Conservation (phyloP, 2,797 vertebrate genomes). For the Lepus oiostolus region DNA sequence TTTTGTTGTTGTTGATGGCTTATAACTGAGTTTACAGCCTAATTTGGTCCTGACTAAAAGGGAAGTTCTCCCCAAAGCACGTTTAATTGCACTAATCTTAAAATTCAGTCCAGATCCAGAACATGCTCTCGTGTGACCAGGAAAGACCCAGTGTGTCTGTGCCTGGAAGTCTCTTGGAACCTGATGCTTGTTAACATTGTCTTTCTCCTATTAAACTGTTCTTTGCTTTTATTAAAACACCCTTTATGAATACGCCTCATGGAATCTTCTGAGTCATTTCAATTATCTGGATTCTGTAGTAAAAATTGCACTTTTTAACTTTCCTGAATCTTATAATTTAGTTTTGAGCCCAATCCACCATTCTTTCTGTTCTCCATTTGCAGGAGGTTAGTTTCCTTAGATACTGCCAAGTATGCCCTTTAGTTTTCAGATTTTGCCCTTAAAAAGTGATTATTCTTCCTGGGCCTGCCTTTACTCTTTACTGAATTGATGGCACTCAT, state of each 20-base stretch:
- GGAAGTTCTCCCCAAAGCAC: not conserved
- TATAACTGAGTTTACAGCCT: not conserved
- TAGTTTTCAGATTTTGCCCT: slow-evolving; percentile 7
- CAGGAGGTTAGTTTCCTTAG: not conserved
- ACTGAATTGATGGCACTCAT: not conserved
- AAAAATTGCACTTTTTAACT: not conserved
- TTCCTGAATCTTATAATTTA: not conserved
- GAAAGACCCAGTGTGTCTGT: not conserved
- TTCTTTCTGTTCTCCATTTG: not conserved
- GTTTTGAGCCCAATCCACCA: not conserved
- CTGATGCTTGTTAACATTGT: not conserved
- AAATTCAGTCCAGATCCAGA: not conserved
- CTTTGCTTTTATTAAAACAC: not conserved
- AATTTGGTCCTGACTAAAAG: not conserved
- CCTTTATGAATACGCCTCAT: not conserved
- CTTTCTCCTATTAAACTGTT: not conserved
- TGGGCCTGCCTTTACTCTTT: not conserved
- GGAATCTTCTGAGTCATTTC: not conserved
- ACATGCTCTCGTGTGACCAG: not conserved
- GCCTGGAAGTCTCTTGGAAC: not conserved
- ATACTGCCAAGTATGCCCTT: not conserved
- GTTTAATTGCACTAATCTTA: not conserved
- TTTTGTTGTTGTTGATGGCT: not conserved
- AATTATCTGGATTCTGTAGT: not conserved
- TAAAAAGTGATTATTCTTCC: not conserved